Evolutionary conservation across 2,113 vertebrate genomes (phyloP), one percentile per base, ranked within the genome.

Genomic region (Calonectris borealis): DNA sequence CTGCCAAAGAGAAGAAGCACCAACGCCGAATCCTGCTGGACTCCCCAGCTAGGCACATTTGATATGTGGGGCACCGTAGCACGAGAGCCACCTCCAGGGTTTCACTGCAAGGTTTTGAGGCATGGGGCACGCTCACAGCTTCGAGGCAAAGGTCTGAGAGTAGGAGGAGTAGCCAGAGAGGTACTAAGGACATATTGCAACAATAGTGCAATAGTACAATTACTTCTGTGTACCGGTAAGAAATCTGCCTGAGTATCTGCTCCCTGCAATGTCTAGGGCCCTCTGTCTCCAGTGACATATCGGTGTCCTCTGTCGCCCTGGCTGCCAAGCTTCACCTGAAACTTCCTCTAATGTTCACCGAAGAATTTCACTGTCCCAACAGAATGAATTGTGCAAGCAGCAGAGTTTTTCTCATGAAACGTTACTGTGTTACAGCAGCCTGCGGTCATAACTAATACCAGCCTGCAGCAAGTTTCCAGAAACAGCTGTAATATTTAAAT

Each of bases 401-500:
- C n/a, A 81, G 60, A 58, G 12, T 25, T 66, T 83, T 83, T 51
- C 25, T 83, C 66, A 10, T 9, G 22, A 61, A 86, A 22, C 2
- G 21, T 69, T 9, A 5, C 4, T 31, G 38, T 10, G 32, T 32
- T 26, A 57, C 26, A 32, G 24, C 26, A 80, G 18, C 32, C 83
- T 21, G 46, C 49, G 46, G 21, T 58, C n/a, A 19, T 52, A 51
- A 62, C 18, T 68, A 38, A 57, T 42, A 79, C 3, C 49, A 77
- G 34, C 24, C 38, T 2, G 0, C 32, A 72, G 26, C 27, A 34
- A 48, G 10, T 52, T 90, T 40, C 16, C 58, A 77, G 31, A 18
- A 90, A n/a, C n/a, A 88, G 10, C 34, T 90, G 16, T 57, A 88
- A 62, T 65, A 85, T n/a, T 88, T 64, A 51, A 86, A 78, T 75